Conservation (phyloP, 2,888 invertebrate genomes). For the Drosophila hawaiiensis region DNA sequence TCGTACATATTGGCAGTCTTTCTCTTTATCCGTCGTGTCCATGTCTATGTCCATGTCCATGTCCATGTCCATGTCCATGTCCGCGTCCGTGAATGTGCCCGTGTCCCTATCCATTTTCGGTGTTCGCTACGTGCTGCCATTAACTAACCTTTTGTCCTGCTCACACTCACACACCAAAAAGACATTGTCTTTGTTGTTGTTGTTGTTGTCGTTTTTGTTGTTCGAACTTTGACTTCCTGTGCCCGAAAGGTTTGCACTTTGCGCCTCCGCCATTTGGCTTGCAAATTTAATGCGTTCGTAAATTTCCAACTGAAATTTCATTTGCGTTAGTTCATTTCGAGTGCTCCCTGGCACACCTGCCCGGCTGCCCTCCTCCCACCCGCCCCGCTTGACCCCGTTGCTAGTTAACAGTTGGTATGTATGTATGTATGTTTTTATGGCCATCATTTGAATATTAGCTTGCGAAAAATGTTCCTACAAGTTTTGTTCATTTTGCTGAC, state of each 20-base stretch:
- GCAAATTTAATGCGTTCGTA: conserved; percentile 72
- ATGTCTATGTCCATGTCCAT: neutral
- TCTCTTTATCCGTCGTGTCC: conserved; percentile 24
- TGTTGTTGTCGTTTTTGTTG: conserved; percentile 23
- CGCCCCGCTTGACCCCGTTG: neutral
- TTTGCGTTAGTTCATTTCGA: conserved; percentile 70
- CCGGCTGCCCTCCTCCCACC: neutral
- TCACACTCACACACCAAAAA: conserved; percentile 17
- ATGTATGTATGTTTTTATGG: conserved; percentile 38
- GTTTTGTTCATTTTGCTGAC: conserved; percentile 17
- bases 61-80: conserved; percentile 8
- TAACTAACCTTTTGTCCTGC: conserved; percentile 57
- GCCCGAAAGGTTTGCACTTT: conserved; percentile 66
- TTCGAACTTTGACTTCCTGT: conserved; percentile 69
- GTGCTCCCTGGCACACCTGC: conserved; percentile 11
- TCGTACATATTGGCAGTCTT: conserved; percentile 37
- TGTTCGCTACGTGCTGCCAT: conserved; percentile 64
- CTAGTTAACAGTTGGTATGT: conserved; percentile 10
- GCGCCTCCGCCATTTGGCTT: conserved; percentile 68
- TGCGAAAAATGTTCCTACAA: conserved; percentile 14
- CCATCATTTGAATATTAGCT: conserved; percentile 62
- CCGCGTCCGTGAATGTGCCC: conserved; percentile 3
- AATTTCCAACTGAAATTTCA: conserved; percentile 68
- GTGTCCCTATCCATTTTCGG: conserved; percentile 3
- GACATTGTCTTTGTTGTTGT: conserved; percentile 40